These are phyloP conservation scores for Dolichoris vasculosae DNA, from an alignment of 1,140 invertebrate genomes.

Conservation along the genomic window DNA sequence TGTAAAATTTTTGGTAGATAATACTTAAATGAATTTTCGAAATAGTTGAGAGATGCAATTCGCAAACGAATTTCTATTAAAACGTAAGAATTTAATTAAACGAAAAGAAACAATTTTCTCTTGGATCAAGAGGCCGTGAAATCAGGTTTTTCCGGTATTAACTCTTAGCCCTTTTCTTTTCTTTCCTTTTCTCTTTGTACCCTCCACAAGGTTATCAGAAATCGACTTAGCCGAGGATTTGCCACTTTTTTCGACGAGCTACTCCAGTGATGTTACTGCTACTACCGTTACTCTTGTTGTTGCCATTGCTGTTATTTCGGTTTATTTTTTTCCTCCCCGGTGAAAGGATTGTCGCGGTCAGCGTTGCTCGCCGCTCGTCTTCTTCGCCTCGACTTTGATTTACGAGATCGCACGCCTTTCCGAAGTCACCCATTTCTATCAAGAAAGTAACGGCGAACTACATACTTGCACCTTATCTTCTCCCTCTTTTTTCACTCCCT, in stretches of 20 bases:
- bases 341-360: constrained; percentile 42
- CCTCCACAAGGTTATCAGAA: constrained; percentile 29
- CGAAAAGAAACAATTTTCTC: constrained; percentile 45
- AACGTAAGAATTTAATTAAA: constrained; percentile 52
- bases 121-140: constrained; percentile 40
- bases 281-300: background rate
- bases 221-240: constrained; percentile 41
- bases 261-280: too few relatives aligned
- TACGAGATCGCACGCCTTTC: constrained; percentile 30
- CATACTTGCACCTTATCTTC: background rate
- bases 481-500: background rate
- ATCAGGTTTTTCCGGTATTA: constrained; percentile 41
- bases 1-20: background rate
- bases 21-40: constrained; percentile 36
- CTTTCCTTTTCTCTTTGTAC: constrained; percentile 25
- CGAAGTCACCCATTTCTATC: background rate
- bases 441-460: background rate
- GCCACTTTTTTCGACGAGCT: constrained; percentile 15
- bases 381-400: constrained; percentile 38
- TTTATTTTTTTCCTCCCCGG: constrained; percentile 7
- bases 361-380: background rate
- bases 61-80: constrained; percentile 37
- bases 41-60: constrained; percentile 38
- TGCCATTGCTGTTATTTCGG: constrained; percentile 11
- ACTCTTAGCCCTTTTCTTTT: background rate